phyloP scores from a whole-genome alignment of 2,113 vertebrate species.

The Cheirogaleus medius region DNA sequence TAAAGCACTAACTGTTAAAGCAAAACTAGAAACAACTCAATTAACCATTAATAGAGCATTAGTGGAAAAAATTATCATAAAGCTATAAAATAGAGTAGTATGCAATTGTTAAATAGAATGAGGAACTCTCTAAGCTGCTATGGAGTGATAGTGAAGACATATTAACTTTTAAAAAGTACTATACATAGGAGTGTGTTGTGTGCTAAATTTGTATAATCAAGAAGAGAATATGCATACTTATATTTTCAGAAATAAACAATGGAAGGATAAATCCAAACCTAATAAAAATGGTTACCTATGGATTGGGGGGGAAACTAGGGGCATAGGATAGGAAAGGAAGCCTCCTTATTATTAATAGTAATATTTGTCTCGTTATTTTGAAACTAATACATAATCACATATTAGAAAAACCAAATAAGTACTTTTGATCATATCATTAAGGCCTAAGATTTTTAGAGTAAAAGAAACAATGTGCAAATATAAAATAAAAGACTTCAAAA shows the following conservation, averaged over 20 bases:
- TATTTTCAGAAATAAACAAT: neutral
- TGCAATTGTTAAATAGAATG: neutral
- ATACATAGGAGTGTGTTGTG: neutral
- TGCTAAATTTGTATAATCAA: neutral
- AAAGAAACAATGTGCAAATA: neutral
- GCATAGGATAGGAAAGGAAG: neutral
- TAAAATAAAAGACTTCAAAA: neutral
- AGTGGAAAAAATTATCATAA: neutral
- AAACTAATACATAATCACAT: neutral
- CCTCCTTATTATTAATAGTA: neutral
- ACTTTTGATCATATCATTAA: neutral
- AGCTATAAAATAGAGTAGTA: neutral
- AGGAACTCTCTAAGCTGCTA: neutral
- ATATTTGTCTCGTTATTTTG: slow-evolving; percentile 9
- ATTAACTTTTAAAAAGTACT: neutral
- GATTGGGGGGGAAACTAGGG: neutral
- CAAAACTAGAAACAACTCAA: neutral
- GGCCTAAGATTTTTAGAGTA: neutral
- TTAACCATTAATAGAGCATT: neutral
- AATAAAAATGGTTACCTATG: neutral
- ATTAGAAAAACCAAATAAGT: slow-evolving; percentile 25
- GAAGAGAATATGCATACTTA: neutral
- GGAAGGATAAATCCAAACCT: neutral
- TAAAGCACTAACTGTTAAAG: neutral
- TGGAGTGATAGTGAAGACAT: neutral